phyloP scores from a whole-genome alignment of 2,797 vertebrate genomes.

The Chelidonichthys spinosus region DNA sequence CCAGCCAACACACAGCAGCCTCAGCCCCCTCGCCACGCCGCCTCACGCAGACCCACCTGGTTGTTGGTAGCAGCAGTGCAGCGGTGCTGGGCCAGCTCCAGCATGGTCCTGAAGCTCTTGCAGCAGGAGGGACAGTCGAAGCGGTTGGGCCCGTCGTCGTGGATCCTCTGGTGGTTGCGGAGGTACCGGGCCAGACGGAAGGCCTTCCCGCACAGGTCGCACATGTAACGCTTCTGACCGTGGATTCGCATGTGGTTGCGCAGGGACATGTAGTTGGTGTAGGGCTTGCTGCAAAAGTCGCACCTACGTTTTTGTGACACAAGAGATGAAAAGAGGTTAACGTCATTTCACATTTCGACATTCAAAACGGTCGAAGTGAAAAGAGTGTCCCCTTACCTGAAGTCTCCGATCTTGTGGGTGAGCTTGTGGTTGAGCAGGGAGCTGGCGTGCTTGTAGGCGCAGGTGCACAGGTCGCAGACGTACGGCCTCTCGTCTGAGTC shows the following conservation, averaged over 20 bases:
- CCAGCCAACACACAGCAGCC: neutral
- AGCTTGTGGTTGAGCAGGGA: slow-evolving; percentile 90
- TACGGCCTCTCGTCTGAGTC: slow-evolving; percentile 85
- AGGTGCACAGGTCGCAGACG: slow-evolving; percentile 87
- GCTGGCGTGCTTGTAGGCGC: slow-evolving; percentile 88
- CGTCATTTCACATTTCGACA: too few relatives aligned
- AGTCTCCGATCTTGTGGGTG: slow-evolving; percentile 86
- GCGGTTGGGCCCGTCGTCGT: slow-evolving; percentile 81
- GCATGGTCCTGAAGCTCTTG: slow-evolving; percentile 82
- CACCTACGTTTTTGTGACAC: slow-evolving; percentile 61
- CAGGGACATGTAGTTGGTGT: slow-evolving; percentile 83
- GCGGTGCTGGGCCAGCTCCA: slow-evolving; percentile 81
- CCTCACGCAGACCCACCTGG: slow-evolving; percentile 65
- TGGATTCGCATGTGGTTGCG: slow-evolving; percentile 83
- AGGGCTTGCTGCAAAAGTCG: slow-evolving; percentile 82
- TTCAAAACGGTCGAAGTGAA: too few relatives aligned
- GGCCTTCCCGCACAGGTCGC: slow-evolving; percentile 80
- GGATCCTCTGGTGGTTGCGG: slow-evolving; percentile 82
- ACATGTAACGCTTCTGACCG: slow-evolving; percentile 82
- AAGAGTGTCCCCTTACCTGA: slow-evolving; percentile 72
- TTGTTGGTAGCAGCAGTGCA: slow-evolving; percentile 60
- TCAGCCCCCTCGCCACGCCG: too few relatives aligned
- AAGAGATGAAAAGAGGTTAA: neutral
- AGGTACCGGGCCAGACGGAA: slow-evolving; percentile 81
- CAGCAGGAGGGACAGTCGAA: slow-evolving; percentile 83